Percentiles rank a stretch among this genome's conserved stretches.
phyloP scores from a whole-genome alignment of 2,113 vertebrate species.

The Machaerirhynchus nigripectus region DNA sequence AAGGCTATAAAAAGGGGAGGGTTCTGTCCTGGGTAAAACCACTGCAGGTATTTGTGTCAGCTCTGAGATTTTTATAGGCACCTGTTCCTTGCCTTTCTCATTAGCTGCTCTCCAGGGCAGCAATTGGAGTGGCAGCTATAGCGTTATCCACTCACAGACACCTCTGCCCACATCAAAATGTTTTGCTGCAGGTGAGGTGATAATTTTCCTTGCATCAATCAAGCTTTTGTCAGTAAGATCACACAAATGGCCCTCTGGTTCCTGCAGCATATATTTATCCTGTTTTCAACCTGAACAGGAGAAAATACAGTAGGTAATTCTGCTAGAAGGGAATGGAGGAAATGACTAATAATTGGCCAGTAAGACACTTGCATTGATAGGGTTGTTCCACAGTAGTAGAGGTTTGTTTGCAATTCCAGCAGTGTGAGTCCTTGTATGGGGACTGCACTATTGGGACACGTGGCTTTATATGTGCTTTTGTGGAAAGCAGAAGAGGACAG shows the following conservation, averaged over 20 bases:
- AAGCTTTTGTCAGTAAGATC: not conserved
- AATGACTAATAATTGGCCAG: not conserved
- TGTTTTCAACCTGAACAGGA: not conserved
- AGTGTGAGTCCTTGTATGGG: not conserved
- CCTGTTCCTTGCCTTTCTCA: not conserved
- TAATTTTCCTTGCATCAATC: slow-evolving; percentile 16
- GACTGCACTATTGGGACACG: accelerated
- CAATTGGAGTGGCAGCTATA: not conserved
- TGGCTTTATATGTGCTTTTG: not conserved
- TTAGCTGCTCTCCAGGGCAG: slow-evolving; percentile 22
- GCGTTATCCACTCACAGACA: not conserved
- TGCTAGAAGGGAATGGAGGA: not conserved
- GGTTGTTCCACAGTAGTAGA: not conserved
- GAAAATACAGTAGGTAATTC: not conserved
- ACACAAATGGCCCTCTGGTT: not conserved
- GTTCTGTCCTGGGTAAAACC: not conserved
- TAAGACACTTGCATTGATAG: not conserved
- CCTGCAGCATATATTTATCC: not conserved
- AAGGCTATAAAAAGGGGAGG: not conserved
- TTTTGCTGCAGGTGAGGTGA: slow-evolving; percentile 3
- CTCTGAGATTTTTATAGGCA: not conserved
- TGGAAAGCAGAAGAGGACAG: not conserved
- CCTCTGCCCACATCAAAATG: not conserved
- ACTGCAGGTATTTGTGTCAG: not conserved
- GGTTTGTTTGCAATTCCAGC: not conserved